Evolutionary conservation across 92 coral and sea anemone genomes (phyloP).

Genomic region (Paragorgia papillata): DNA sequence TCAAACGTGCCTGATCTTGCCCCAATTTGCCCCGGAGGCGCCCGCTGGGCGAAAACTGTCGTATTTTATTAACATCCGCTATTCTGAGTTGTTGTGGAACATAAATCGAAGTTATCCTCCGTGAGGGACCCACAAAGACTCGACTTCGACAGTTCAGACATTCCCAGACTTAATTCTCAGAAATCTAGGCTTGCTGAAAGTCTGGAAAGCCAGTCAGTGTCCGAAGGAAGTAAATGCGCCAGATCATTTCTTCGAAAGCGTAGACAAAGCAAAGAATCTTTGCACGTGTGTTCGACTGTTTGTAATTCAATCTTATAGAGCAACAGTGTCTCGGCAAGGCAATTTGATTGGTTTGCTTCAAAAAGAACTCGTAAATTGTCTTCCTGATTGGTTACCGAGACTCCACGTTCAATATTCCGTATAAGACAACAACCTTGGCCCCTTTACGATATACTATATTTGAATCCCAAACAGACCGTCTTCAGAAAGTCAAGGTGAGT

Average conservation of each 20-base stretch:
- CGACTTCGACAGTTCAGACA: too few species aligned
- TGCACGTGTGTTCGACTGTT: too few species aligned
- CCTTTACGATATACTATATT: not conserved
- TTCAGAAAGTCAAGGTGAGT: conserved; percentile 17
- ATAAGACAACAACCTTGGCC: not conserved
- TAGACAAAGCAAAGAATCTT: too few species aligned
- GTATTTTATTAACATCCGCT: too few species aligned
- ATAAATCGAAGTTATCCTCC: too few species aligned
- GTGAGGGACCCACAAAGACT: too few species aligned
- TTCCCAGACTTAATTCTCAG: too few species aligned
- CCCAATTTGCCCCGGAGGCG: not conserved
- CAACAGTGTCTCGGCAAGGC: not conserved
- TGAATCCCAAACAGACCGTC: not conserved
- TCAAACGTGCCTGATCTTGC: conserved; percentile 21
- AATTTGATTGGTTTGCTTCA: conserved; percentile 26
- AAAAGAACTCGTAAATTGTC: conserved; percentile 5
- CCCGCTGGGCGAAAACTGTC: too few species aligned
- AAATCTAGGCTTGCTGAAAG: too few species aligned
- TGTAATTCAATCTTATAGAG: not conserved
- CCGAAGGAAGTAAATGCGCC: too few species aligned
- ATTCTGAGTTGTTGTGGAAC: too few species aligned
- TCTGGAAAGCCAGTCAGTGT: too few species aligned
- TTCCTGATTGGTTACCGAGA: conserved; percentile 11
- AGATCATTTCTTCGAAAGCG: not conserved
- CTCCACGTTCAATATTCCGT: not conserved